Percentiles rank a stretch among this genome's conserved stretches.
Evolutionary conservation across 53 echinoderm and acorn worm genomes (phyloP).

Genomic region (Astropecten irregularis): DNA sequence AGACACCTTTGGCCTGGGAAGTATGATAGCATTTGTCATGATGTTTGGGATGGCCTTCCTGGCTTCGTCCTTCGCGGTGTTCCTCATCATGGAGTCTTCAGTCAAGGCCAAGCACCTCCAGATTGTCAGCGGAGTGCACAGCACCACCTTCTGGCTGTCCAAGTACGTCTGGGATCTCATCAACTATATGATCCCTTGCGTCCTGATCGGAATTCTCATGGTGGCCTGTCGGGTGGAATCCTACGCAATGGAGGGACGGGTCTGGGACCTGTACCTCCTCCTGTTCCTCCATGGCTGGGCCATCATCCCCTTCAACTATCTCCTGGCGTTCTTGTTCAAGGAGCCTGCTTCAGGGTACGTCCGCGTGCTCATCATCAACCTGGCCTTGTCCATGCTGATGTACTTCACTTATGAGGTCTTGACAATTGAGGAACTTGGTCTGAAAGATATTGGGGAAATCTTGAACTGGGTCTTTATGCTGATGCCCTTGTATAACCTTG

Average conservation of each 20-base stretch:
- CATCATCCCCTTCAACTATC: conserved; percentile 81
- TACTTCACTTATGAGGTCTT: conserved; percentile 72
- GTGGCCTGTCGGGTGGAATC: conserved; percentile 58
- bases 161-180: conserved; percentile 80
- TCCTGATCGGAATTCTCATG: conserved; percentile 70
- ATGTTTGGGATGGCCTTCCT: conserved; percentile 83
- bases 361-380: conserved; percentile 88
- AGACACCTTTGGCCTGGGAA: conserved; percentile 55
- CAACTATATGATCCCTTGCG: conserved; percentile 74
- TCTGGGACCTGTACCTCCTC: conserved; percentile 68
- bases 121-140: conserved; percentile 80
- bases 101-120: conserved; percentile 86
- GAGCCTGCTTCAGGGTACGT: conserved; percentile 80
- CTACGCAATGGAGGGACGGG: conserved; percentile 63
- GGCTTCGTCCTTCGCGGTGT: conserved; percentile 78
- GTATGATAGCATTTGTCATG: conserved; percentile 72
- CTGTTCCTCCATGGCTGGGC: conserved; percentile 87
- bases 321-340: conserved; percentile 77
- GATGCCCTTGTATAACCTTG: conserved; percentile 71
- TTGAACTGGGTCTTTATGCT: conserved; percentile 75
- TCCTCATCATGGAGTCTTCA: conserved; percentile 72
- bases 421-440: conserved; percentile 52
- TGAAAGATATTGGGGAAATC: conserved; percentile 53
- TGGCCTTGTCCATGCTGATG: conserved; percentile 69
- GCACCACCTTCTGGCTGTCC: conserved; percentile 82